These are phyloP conservation scores for Oreochromis spilurus DNA, from an alignment of 2,113 vertebrate genomes.

Conservation along the genomic window DNA sequence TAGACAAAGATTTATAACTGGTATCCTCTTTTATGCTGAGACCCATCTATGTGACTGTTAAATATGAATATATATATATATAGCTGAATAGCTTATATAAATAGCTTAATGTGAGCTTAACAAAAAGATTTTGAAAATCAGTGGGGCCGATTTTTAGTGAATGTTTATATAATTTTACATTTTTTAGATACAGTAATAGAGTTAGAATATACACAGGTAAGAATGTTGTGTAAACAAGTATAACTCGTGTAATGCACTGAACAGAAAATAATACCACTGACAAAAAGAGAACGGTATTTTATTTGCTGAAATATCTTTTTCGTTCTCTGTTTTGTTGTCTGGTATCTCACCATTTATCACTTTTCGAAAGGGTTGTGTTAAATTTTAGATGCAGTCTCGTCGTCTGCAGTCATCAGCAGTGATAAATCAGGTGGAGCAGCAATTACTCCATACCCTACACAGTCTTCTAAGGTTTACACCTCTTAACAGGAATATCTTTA, in stretches of 20 bases:
- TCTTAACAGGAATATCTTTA: not conserved
- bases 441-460: not conserved
- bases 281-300: not conserved
- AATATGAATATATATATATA: not conserved
- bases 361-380: not conserved
- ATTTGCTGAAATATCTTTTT: not conserved
- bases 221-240: not conserved
- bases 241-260: not conserved
- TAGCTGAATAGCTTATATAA: not conserved
- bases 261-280: not conserved
- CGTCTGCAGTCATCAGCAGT: not conserved
- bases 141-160: not conserved
- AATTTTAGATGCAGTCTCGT: not conserved
- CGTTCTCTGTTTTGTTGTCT: not conserved
- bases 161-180: not conserved
- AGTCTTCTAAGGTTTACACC: not conserved
- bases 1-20: not conserved
- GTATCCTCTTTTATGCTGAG: not conserved
- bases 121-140: not conserved
- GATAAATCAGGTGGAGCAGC: not conserved
- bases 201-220: not conserved
- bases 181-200: not conserved
- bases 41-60: not conserved
- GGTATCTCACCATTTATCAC: not conserved
- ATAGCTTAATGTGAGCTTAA: not conserved